Conservation (phyloP, 2,113 vertebrate genomes). For the Micronycteris hirsuta region DNA sequence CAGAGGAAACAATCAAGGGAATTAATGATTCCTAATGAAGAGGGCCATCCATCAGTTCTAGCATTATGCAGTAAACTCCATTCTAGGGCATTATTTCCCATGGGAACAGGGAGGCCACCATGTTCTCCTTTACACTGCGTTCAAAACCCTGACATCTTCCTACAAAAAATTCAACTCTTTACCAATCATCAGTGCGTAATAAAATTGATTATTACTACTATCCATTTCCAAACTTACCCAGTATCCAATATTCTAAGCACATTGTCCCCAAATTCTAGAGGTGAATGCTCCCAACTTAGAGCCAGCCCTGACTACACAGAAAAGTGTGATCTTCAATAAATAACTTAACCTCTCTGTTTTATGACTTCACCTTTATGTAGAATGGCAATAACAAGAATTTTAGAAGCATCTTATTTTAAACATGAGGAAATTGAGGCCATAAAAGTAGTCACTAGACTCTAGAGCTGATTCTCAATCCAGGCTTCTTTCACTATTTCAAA, state of each 20-base stretch:
- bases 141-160: not conserved
- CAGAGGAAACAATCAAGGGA: not conserved
- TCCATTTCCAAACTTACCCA: not conserved
- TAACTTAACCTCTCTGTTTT: not conserved
- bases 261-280: not conserved
- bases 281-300: not conserved
- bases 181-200: slow-evolving; percentile 29
- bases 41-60: not conserved
- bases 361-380: not conserved
- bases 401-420: not conserved
- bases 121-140: not conserved
- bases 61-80: not conserved
- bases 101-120: not conserved
- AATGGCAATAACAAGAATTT: not conserved
- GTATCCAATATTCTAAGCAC: not conserved
- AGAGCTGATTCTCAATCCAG: not conserved
- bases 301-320: not conserved
- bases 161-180: not conserved
- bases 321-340: slow-evolving; percentile 6
- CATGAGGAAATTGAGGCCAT: not conserved
- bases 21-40: not conserved
- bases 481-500: slow-evolving; percentile 7
- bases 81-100: not conserved
- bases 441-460: not conserved
- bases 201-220: not conserved